phyloP scores from a whole-genome alignment of 2,888 invertebrate genomes.

The Rhamphomyia laevipes region DNA sequence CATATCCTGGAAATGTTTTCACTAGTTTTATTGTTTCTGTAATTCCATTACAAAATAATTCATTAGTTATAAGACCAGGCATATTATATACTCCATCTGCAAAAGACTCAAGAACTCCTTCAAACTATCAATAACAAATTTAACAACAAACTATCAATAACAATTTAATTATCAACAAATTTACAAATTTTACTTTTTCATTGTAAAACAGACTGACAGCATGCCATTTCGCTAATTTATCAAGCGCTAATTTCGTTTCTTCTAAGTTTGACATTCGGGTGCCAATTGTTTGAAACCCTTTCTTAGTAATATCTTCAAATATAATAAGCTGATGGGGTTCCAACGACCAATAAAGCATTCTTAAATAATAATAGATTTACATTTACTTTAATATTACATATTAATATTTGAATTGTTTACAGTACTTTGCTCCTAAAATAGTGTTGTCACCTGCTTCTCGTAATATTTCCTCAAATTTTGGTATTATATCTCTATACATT shows the following conservation, averaged over 20 bases:
- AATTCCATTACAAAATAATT: not conserved
- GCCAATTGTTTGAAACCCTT: conserved; percentile 25
- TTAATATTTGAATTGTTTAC: too few species aligned
- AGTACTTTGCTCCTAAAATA: conserved; percentile 16
- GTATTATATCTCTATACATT: conserved; percentile 25
- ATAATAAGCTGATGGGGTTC: conserved; percentile 19
- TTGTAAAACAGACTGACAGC: conserved; percentile 23
- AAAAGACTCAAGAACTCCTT: not conserved
- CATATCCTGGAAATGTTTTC: not conserved
- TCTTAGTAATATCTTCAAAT: conserved; percentile 39
- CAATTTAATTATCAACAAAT: not conserved
- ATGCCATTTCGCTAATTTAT: conserved; percentile 39
- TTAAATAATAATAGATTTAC: not conserved
- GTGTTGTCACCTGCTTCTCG: conserved; percentile 19
- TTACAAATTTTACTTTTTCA: not conserved
- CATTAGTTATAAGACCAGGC: not conserved
- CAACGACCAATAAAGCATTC: conserved; percentile 9
- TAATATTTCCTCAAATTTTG: conserved; percentile 22
- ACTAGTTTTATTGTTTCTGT: not conserved
- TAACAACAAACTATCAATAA: not conserved
- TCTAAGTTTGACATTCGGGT: not conserved
- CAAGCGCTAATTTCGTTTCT: conserved; percentile 28
- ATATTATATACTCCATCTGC: not conserved
- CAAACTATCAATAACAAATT: not conserved
- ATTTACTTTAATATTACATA: not conserved